Base-by-base conservation (phyloP, 2,888 invertebrate species). In the Tridacna gigas region DNA sequence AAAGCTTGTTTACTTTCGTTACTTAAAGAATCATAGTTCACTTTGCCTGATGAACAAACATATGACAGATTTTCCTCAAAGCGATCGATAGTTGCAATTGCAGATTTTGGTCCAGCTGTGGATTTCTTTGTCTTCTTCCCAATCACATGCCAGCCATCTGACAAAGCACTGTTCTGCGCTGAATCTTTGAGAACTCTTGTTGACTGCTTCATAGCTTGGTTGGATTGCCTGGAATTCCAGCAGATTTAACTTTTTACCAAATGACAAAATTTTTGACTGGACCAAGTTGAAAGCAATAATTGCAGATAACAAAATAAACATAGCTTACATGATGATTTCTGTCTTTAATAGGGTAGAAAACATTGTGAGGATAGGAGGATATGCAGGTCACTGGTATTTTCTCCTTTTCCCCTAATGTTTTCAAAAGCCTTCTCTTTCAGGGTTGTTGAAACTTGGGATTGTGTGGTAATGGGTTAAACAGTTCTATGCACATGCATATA, bases 131-230 rank as follows among this genome's bases (percentile, higher is more conserved):
- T 79, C 28, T 83, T 83, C 82, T 88, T 88, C 45, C 86, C 86
- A 5, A 88, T 85, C 18, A 84, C 77, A 28, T 86, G 83, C 88
- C 88, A 88, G 66, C 84, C 86, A 18, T 88, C 86, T n/a, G 78
- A 28, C 3, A 28, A 0, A 26, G 61, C 47, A 13, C 25, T 22
- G n/a, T n/a, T 25, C 15, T 45, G 61, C n/a, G 71, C 0, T 2
- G 71, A 56, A 26, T 87, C 89, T 37, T 85, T 82, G 4, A 90
- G 79, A 11, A 92, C 81, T 12, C 84, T 77, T 22, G 91, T 92
- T 61, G 91, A 91, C 63, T 89, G 91, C 76, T 89, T 90, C 7
- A 90, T 81, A 63, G 90, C 90, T 65, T 84, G 80, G 26, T 87
- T 89, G 26, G 88, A 79, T 76, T 84, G 80, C 75, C 92, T 92